These are phyloP conservation scores for Apostichopus japonicus DNA, from an alignment of 35 echinoderm and acorn worm species.

Conservation along the genomic window DNA sequence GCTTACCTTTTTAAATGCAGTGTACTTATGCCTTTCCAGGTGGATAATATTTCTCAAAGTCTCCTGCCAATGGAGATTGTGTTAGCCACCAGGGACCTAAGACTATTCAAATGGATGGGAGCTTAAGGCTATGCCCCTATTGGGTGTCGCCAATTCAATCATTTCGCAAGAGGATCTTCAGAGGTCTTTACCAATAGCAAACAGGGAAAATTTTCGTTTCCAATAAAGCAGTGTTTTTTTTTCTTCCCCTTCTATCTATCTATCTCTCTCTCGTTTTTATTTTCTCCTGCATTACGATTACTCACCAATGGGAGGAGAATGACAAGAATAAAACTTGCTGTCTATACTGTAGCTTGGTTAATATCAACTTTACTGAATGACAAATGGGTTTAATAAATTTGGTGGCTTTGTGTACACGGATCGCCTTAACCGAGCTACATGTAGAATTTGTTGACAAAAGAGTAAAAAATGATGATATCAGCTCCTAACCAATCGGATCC, in stretches of 20 bases:
- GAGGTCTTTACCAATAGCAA: not conserved
- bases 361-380: too few relatives aligned
- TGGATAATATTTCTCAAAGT: slow-evolving; percentile 8
- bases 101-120: not conserved
- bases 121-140: not conserved
- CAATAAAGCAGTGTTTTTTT: not conserved
- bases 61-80: slow-evolving; percentile 2
- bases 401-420: too few relatives aligned
- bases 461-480: too few relatives aligned
- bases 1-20: not conserved
- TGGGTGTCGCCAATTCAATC: slow-evolving; percentile 9
- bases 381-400: too few relatives aligned
- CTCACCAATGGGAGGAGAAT: not conserved
- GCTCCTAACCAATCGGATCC: not conserved
- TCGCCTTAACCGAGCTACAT: too few relatives aligned
- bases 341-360: too few relatives aligned
- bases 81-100: not conserved
- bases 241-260: too few relatives aligned
- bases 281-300: not conserved
- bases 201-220: not conserved
- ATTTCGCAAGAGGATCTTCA: not conserved
- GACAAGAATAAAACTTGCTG: not conserved
- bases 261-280: not conserved
- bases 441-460: too few relatives aligned
- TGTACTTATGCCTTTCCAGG: not conserved